phyloP scores from a whole-genome alignment of 1,140 invertebrate genomes.

The Philopotamus ludificatus region DNA sequence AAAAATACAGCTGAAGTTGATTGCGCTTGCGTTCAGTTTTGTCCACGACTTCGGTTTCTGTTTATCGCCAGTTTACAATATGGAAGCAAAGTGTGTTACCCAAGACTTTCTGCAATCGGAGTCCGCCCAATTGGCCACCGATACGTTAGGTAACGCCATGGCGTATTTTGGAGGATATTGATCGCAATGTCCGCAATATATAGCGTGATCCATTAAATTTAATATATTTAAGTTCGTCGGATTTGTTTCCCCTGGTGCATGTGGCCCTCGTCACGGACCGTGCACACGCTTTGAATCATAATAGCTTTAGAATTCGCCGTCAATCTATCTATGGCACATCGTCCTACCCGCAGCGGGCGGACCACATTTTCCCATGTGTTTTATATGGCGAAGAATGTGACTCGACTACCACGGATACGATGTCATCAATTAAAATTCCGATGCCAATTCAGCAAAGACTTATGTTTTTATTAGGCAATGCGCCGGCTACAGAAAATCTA shows the following conservation, averaged over 20 bases:
- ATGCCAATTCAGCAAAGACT: neutral
- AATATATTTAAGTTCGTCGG: neutral
- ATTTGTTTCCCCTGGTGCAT: neutral
- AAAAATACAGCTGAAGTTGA: too few relatives aligned
- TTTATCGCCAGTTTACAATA: neutral
- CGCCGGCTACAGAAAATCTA: neutral
- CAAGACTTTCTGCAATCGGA: neutral
- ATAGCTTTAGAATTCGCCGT: neutral
- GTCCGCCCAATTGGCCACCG: neutral
- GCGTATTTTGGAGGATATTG: neutral
- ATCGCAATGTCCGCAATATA: too few relatives aligned
- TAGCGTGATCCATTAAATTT: neutral
- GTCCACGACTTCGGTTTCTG: too few relatives aligned
- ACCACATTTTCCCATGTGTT: neutral
- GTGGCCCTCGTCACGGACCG: neutral
- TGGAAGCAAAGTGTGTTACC: neutral
- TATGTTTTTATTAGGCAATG: neutral
- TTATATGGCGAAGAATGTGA: neutral
- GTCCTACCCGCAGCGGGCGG: neutral
- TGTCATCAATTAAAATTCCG: neutral
- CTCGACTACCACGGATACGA: neutral
- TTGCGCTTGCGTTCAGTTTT: too few relatives aligned
- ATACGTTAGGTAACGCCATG: neutral
- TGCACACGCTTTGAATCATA: neutral
- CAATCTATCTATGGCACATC: neutral